phyloP scores from a whole-genome alignment of 2,888 invertebrate species.

The Zonitis immaculata region DNA sequence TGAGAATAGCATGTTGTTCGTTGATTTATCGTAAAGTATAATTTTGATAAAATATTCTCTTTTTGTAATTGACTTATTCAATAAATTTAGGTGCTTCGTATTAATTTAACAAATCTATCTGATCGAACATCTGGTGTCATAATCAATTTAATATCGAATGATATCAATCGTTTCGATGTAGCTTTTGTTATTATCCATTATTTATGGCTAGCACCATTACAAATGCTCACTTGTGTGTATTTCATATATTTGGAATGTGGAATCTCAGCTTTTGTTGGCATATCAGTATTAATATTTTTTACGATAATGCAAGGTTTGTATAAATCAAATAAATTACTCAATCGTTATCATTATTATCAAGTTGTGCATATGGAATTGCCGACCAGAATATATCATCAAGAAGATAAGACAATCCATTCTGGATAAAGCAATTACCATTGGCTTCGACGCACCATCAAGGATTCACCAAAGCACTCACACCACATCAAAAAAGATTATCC shows the following conservation, averaged over 20 bases:
- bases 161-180: conserved; percentile 69
- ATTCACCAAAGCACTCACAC: too few species aligned
- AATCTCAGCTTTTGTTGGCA: conserved; percentile 50
- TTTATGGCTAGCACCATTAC: conserved; percentile 66
- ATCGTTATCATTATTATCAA: too few species aligned
- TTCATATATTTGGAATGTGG: conserved; percentile 53
- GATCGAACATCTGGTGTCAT: conserved; percentile 60
- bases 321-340: not conserved
- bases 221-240: conserved; percentile 57
- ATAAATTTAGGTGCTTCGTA: conserved; percentile 58
- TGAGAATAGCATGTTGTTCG: conserved; percentile 67
- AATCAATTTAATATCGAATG: conserved; percentile 71
- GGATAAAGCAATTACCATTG: too few species aligned
- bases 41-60: conserved; percentile 15
- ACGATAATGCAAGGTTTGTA: conserved; percentile 55
- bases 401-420: too few species aligned
- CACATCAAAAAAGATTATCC: too few species aligned
- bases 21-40: conserved; percentile 73
- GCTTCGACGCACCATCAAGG: too few species aligned
- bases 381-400: too few species aligned
- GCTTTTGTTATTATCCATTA: conserved; percentile 65
- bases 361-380: too few species aligned
- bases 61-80: not conserved
- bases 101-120: conserved; percentile 68
- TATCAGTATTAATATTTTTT: conserved; percentile 54